A percentile compares a stretch with the other conserved stretches of the same genome.
phyloP scores from a whole-genome alignment of 2,888 invertebrate genomes.

The Prionchulus punctatus region DNA sequence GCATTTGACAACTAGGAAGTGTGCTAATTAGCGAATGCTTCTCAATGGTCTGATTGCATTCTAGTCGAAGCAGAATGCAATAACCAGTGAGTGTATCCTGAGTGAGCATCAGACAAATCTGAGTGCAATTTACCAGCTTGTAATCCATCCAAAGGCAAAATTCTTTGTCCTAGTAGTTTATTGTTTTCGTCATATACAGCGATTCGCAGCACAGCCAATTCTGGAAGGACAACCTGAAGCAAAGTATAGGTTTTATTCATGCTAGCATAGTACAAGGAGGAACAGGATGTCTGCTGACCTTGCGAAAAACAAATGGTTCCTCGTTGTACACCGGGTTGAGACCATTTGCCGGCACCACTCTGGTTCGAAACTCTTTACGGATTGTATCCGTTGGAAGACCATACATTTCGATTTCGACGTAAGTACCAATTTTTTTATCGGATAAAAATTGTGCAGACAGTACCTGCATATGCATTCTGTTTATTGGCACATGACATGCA shows the following conservation, averaged over 20 bases:
- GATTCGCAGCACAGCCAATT: constrained; percentile 85
- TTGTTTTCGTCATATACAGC: constrained; percentile 97
- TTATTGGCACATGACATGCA: no score
- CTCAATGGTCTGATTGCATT: no score
- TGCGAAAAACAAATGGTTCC: constrained; percentile 90
- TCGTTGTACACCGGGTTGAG: constrained; percentile 98
- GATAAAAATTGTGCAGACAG: constrained; percentile 98
- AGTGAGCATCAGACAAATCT: no score
- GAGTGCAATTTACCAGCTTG: constrained; percentile 53
- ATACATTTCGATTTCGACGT: constrained; percentile 98
- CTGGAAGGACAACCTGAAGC: constrained; percentile 75
- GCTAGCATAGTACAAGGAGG: no score
- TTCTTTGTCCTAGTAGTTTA: constrained; percentile 84
- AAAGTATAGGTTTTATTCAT: no score
- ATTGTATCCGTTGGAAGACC: constrained; percentile 94
- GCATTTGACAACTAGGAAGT: no score
- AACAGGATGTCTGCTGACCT: no score
- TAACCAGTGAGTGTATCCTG: no score
- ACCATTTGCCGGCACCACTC: constrained; percentile 90
- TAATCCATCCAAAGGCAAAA: constrained; percentile 87
- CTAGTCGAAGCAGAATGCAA: no score
- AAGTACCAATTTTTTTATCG: constrained; percentile 94
- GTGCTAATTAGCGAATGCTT: no score
- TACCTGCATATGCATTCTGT: constrained; percentile 54
- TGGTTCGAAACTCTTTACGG: constrained; percentile 85